Conservation (phyloP, 2,888 invertebrate species). For the Epinotia nisella region DNA sequence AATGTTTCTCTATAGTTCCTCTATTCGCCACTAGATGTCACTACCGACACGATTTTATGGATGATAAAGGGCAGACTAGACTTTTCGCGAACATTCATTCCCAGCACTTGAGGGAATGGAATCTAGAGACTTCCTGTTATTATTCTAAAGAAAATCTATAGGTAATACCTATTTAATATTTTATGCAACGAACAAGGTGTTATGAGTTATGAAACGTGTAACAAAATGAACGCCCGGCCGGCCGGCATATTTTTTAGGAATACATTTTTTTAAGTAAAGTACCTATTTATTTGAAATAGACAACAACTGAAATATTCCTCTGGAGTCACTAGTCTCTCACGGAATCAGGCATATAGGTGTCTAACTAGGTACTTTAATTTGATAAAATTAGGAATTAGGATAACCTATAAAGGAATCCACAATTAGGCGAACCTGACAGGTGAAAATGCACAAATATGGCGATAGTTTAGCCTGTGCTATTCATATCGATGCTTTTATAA, state of each 20-base stretch:
- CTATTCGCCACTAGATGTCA: slow-evolving; percentile 44
- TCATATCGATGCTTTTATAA: too few relatives aligned
- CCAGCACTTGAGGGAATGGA: slow-evolving; percentile 23
- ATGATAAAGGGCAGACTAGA: background rate
- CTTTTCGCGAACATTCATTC: slow-evolving; percentile 40
- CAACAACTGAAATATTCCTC: background rate
- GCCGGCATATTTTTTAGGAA: slow-evolving; percentile 15
- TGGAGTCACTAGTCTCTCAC: background rate
- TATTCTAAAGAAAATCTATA: background rate
- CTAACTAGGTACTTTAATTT: background rate
- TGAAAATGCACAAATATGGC: too few relatives aligned
- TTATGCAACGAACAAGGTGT: too few relatives aligned
- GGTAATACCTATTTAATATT: too few relatives aligned
- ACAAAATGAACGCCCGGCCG: slow-evolving; percentile 7
- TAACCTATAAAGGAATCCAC: background rate
- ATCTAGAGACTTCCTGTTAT: slow-evolving; percentile 20
- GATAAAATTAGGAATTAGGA: too few relatives aligned
- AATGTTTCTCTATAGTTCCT: too few relatives aligned
- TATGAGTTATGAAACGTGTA: too few relatives aligned
- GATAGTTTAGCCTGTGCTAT: too few relatives aligned
- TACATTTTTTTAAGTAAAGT: background rate
- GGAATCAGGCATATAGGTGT: background rate
- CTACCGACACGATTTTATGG: background rate
- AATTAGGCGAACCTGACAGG: slow-evolving; percentile 16
- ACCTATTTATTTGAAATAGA: background rate